phyloP scores from a whole-genome alignment of 1,140 invertebrate species.

The Chrysomallon squamiferum region DNA sequence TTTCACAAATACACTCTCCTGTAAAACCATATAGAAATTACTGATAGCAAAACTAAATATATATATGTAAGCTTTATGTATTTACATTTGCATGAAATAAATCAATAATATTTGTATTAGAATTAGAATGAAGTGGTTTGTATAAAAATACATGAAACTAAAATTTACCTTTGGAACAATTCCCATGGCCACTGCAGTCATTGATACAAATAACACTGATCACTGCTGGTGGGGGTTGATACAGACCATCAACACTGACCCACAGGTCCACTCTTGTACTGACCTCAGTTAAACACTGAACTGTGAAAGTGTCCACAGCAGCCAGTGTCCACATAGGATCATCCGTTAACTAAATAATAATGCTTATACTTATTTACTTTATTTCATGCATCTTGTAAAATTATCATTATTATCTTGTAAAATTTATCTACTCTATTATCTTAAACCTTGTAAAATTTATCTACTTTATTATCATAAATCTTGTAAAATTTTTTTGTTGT shows the following conservation, averaged over 20 bases:
- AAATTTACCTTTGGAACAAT: conserved; percentile 15
- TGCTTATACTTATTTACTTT: too few species aligned
- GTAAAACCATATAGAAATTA: not conserved
- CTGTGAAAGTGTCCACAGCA: not conserved
- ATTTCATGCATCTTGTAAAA: too few species aligned
- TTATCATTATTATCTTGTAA: too few species aligned
- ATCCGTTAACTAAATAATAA: not conserved
- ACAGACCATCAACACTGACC: not conserved
- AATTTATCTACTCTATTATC: not conserved
- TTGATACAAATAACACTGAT: conserved; percentile 17
- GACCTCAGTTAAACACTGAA: not conserved
- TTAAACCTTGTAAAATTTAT: too few species aligned
- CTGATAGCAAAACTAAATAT: not conserved
- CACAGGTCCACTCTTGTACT: not conserved
- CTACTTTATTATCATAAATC: not conserved
- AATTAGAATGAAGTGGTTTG: too few species aligned
- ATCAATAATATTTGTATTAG: not conserved
- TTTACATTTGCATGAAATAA: too few species aligned
- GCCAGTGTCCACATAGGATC: not conserved
- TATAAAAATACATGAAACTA: too few species aligned
- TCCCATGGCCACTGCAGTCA: conserved; percentile 23
- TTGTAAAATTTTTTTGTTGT: too few species aligned
- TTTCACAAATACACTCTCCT: conserved; percentile 20
- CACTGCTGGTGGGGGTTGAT: not conserved
- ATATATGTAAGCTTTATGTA: too few species aligned